Conservation (phyloP, 2,797 vertebrate species). For the Iguana delicatissima region DNA sequence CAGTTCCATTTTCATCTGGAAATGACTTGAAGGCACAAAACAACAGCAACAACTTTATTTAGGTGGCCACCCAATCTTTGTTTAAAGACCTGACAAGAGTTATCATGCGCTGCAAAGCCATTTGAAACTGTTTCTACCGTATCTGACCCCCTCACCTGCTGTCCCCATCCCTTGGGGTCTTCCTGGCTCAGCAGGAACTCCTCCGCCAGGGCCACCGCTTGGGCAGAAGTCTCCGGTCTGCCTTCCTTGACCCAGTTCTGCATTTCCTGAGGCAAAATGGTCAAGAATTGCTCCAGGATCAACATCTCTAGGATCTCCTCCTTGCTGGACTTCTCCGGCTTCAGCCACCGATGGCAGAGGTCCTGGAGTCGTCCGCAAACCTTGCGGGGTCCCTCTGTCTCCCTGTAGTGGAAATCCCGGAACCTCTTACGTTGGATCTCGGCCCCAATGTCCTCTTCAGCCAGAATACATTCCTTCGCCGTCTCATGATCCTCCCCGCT, state of each 20-base stretch:
- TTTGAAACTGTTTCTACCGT: neutral
- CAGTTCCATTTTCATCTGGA: no score
- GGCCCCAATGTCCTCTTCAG: neutral
- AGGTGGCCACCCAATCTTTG: no score
- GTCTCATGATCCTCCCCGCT: neutral
- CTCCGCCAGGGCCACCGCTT: constrained; percentile 62
- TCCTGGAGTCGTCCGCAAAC: constrained; percentile 51
- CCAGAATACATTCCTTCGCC: fast-evolving
- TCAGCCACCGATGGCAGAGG: constrained; percentile 67
- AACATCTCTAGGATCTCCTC: constrained; percentile 71
- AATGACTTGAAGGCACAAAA: no score
- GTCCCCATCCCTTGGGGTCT: constrained; percentile 50
- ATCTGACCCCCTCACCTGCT: constrained; percentile 60
- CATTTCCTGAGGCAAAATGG: constrained; percentile 62
- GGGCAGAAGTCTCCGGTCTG: constrained; percentile 57
- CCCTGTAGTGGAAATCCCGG: constrained; percentile 65
- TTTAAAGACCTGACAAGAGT: no score
- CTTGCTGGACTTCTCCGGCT: constrained; percentile 58
- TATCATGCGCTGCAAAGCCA: neutral
- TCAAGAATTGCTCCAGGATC: constrained; percentile 72
- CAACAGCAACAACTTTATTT: no score
- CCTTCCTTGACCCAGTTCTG: constrained; percentile 67
- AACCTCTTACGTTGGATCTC: constrained; percentile 51
- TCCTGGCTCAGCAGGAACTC: constrained; percentile 46
- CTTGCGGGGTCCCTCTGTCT: constrained; percentile 51